Conservation (phyloP, 2,113 vertebrate species). For the Arvicanthis niloticus region DNA sequence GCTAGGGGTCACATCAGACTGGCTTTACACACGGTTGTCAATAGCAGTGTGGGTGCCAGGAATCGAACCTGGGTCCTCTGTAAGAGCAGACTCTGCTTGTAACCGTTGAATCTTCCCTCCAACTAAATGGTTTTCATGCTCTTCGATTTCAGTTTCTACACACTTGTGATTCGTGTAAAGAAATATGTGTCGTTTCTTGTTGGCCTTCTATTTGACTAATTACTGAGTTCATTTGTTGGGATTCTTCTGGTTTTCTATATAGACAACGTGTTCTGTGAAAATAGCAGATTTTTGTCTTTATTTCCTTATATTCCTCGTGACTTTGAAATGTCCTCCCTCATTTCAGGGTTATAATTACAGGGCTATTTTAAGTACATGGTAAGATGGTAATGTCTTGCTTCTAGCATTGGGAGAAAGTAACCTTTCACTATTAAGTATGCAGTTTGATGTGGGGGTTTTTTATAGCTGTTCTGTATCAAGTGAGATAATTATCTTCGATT, state of each 20-base stretch:
- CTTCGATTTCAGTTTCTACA: slow-evolving; percentile 2
- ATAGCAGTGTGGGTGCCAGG: not conserved
- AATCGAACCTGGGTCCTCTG: not conserved
- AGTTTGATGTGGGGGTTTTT: not conserved
- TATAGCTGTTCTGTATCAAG: not conserved
- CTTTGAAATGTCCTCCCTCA: not conserved
- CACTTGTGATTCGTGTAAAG: not conserved
- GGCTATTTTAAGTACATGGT: not conserved
- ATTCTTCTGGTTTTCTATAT: not conserved
- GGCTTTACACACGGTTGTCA: not conserved
- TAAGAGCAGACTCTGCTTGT: not conserved
- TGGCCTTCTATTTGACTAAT: not conserved
- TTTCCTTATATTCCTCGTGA: not conserved
- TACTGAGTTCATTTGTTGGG: not conserved
- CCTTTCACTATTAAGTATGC: not conserved
- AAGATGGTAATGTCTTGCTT: not conserved
- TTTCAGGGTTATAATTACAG: not conserved
- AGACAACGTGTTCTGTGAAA: not conserved
- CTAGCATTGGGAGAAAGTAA: not conserved
- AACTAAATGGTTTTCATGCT: not conserved
- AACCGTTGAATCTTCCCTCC: not conserved
- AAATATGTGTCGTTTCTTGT: not conserved
- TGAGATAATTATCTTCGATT: not conserved
- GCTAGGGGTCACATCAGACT: not conserved
- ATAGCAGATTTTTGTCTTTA: not conserved